Percentiles rank a stretch among this genome's conserved stretches.
These are phyloP conservation scores for Oncorhynchus gorbuscha DNA, from an alignment of 2,113 vertebrate genomes.

Conservation along the genomic window DNA sequence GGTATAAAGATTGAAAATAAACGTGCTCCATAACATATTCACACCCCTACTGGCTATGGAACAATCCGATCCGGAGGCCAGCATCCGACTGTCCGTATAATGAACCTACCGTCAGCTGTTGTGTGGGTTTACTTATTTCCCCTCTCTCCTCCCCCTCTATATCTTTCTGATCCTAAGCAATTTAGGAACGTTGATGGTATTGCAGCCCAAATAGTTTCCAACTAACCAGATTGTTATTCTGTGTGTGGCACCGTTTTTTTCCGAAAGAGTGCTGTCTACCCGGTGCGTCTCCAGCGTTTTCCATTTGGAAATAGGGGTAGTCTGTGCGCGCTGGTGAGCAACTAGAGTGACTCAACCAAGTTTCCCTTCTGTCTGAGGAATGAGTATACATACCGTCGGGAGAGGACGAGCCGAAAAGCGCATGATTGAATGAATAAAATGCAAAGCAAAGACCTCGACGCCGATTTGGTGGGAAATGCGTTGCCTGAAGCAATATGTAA, in stretches of 20 bases:
- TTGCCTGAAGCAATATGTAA: constrained; percentile 62
- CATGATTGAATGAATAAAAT: constrained; percentile 64
- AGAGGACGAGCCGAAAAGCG: constrained; percentile 50
- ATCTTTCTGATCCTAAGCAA: background rate
- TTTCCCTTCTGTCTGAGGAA: constrained; percentile 62
- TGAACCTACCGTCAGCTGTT: constrained; percentile 67
- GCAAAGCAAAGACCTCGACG: constrained; percentile 50
- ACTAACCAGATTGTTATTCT: background rate
- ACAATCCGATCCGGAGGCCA: constrained; percentile 52
- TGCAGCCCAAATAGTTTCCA: background rate
- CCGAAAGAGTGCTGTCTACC: background rate
- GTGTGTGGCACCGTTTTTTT: background rate
- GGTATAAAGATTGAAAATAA: background rate
- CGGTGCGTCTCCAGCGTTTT: constrained; percentile 15
- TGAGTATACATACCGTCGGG: constrained; percentile 59
- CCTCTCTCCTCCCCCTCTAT: constrained; percentile 6
- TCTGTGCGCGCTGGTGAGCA: constrained; percentile 22
- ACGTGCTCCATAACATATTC: background rate
- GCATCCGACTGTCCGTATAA: constrained; percentile 31
- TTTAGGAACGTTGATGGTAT: background rate
- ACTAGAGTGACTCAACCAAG: constrained; percentile 56
- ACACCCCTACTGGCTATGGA: constrained; percentile 51
- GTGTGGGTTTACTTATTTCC: constrained; percentile 39
- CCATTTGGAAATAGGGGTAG: constrained; percentile 16
- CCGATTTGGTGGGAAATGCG: constrained; percentile 58